A percentile compares a stretch with the other conserved stretches of the same genome.
Evolutionary conservation across 64 coral and sea anemone genomes (phyloP).

Genomic region (Astreopora myriophthalma): DNA sequence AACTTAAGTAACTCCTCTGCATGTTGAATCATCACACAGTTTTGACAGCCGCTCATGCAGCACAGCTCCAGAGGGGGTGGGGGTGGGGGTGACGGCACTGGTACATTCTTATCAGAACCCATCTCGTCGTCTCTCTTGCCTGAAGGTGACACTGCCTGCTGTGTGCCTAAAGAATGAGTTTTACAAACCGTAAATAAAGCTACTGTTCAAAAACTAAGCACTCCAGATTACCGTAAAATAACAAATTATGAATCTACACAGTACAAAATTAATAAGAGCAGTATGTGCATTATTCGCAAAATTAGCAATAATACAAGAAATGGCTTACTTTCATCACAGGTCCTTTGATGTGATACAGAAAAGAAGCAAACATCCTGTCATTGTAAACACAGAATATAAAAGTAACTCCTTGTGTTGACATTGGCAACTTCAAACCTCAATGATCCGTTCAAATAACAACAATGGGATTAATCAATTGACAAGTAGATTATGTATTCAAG

Average conservation of each 20-base stretch:
- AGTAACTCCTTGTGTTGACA: background rate
- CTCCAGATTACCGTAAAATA: no score
- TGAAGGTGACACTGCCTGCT: background rate
- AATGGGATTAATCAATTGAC: no score
- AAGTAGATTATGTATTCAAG: no score
- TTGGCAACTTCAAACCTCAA: no score
- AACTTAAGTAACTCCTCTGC: conserved; percentile 82
- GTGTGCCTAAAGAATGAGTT: background rate
- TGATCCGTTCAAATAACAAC: no score
- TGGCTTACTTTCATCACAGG: background rate
- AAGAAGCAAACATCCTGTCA: background rate
- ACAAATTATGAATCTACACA: no score
- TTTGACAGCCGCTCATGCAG: conserved; percentile 98
- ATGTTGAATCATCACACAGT: conserved; percentile 94
- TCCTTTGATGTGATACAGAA: background rate
- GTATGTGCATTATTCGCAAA: no score
- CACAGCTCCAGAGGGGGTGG: conserved; percentile 85
- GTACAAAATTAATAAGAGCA: no score
- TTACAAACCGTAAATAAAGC: no score
- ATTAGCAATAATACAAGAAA: background rate
- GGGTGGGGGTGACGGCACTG: conserved; percentile 27
- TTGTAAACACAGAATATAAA: background rate
- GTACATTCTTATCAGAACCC: background rate
- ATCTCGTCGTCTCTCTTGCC: background rate
- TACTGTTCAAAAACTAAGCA: no score